Percentiles rank a stretch among this genome's conserved stretches.
Conservation (phyloP, 2,113 vertebrate genomes). For the Candoia aspera region DNA sequence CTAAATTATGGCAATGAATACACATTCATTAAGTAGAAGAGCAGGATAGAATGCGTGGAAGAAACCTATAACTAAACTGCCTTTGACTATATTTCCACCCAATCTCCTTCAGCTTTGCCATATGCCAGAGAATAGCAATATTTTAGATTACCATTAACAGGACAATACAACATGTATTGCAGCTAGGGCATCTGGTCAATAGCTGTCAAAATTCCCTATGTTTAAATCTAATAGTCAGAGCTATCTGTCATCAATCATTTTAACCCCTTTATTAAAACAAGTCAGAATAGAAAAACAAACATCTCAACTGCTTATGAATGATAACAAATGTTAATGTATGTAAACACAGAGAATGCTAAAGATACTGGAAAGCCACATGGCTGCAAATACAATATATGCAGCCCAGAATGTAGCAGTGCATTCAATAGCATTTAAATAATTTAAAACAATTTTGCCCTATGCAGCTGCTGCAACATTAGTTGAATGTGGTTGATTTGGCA, state of each 20-base stretch:
- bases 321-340: neutral
- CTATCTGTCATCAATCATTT: accelerated
- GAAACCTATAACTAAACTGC: accelerated
- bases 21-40: accelerated
- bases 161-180: neutral
- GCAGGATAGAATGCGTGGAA: neutral
- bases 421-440: neutral
- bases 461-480: neutral
- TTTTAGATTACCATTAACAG: slow-evolving; percentile 11
- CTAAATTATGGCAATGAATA: neutral
- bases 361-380: neutral
- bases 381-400: neutral
- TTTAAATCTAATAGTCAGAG: accelerated
- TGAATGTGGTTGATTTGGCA: neutral
- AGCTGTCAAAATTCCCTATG: neutral
- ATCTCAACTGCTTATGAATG: neutral
- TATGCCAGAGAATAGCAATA: neutral
- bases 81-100: neutral
- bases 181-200: neutral
- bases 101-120: neutral
- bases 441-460: neutral
- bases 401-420: neutral
- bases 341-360: neutral
- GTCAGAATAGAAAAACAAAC: neutral
- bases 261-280: neutral